Percentiles rank a stretch among this genome's conserved stretches.
These are phyloP conservation scores for Cyphomyrus discorhynchus DNA, from an alignment of 2,113 vertebrate species.

Conservation along the genomic window DNA sequence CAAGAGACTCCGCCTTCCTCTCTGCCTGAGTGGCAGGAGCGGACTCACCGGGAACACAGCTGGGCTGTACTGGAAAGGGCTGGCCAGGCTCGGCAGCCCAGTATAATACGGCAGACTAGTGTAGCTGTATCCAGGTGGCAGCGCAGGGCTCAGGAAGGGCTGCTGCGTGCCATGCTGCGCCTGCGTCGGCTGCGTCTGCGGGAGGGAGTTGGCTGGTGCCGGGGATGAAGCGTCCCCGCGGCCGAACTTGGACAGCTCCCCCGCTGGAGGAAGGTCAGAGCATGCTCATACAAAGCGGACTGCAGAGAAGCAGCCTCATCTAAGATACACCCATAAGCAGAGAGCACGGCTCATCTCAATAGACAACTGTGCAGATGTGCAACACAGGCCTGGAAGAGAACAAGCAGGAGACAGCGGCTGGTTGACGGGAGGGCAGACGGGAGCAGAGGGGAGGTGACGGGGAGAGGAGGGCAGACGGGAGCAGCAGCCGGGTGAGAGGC, in stretches of 20 bases:
- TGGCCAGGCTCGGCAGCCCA: constrained; percentile 90
- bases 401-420: not conserved
- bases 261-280: constrained; percentile 40
- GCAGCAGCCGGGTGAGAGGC: not conserved
- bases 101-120: constrained; percentile 98
- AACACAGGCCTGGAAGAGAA: not conserved
- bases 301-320: not conserved
- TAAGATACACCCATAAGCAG: not conserved
- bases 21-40: not conserved
- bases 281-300: not conserved
- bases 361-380: not conserved
- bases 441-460: not conserved
- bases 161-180: constrained; percentile 93
- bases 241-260: constrained; percentile 89
- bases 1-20: not conserved
- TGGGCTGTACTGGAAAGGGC: constrained; percentile 95
- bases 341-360: not conserved
- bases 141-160: constrained; percentile 89
- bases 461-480: not conserved
- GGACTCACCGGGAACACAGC: constrained; percentile 93
- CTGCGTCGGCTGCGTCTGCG: constrained; percentile 86
- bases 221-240: constrained; percentile 90
- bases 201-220: constrained; percentile 83
- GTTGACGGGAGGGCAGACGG: not conserved
- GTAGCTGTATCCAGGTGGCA: constrained; percentile 98